phyloP scores from a whole-genome alignment of 2,888 invertebrate genomes.

The Chorisops tibialis region DNA sequence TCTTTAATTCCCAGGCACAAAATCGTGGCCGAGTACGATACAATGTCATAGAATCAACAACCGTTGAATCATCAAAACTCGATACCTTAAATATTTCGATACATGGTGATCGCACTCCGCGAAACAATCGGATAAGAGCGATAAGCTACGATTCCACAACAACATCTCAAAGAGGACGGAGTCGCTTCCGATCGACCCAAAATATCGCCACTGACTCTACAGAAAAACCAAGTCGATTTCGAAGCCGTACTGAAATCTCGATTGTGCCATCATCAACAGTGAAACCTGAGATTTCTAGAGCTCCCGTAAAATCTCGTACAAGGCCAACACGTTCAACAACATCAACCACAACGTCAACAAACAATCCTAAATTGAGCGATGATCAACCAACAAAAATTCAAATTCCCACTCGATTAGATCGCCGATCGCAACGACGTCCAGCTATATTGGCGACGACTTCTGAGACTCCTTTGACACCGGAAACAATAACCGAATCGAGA shows the following conservation, averaged over 20 bases:
- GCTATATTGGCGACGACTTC: not conserved
- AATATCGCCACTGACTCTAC: not conserved
- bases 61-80: constrained; percentile 1
- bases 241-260: constrained; percentile 20
- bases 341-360: constrained; percentile 15
- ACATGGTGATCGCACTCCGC: constrained; percentile 21
- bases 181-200: constrained; percentile 24
- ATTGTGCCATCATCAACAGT: not conserved
- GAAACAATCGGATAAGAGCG: constrained; percentile 27
- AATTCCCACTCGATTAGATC: constrained; percentile 32
- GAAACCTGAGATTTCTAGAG: not conserved
- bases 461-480: constrained; percentile 1
- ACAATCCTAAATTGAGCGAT: not conserved
- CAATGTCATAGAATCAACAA: not conserved
- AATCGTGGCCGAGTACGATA: constrained; percentile 36
- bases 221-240: not conserved
- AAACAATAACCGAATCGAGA: constrained; percentile 14
- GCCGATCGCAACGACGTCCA: constrained; percentile 27
- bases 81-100: constrained; percentile 8
- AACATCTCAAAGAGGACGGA: constrained; percentile 30
- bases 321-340: constrained; percentile 17
- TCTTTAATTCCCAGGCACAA: constrained; percentile 35
- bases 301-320: not conserved
- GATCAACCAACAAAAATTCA: constrained; percentile 36
- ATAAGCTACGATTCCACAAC: constrained; percentile 27